These are phyloP conservation scores for Bambusicola thoracicus DNA, from an alignment of 2,113 vertebrate species.

Conservation along the genomic window DNA sequence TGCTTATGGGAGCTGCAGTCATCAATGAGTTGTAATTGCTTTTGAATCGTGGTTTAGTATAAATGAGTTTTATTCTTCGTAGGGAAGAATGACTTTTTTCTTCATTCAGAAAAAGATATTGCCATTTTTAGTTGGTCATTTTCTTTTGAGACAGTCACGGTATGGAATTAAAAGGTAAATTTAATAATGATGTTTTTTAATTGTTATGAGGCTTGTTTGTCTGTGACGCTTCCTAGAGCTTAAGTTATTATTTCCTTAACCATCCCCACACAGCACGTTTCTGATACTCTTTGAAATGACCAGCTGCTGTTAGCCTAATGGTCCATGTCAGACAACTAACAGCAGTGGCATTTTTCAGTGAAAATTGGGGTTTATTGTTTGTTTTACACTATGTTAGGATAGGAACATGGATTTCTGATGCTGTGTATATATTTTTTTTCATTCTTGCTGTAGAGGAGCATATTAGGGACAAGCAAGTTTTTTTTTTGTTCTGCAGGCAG, in stretches of 20 bases:
- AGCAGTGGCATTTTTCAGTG: not conserved
- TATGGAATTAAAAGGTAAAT: not conserved
- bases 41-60: slow-evolving; percentile 27
- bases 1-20: slow-evolving; percentile 32
- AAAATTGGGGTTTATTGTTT: not conserved
- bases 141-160: not conserved
- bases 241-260: not conserved
- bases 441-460: not conserved
- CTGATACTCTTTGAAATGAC: not conserved
- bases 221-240: not conserved
- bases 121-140: not conserved
- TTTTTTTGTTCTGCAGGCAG: slow-evolving; percentile 72
- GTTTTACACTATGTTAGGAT: not conserved
- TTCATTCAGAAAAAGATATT: not conserved
- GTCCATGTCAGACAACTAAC: not conserved
- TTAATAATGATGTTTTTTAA: not conserved
- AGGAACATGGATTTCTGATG: not conserved
- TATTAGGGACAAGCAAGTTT: not conserved
- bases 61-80: not conserved
- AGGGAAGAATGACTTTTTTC: not conserved
- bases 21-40: slow-evolving; percentile 34
- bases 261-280: not conserved
- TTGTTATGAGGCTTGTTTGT: not conserved
- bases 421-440: not conserved
- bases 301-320: not conserved